These are phyloP conservation scores for Mythimna loreyi DNA, from an alignment of 2,888 invertebrate species.

Conservation along the genomic window DNA sequence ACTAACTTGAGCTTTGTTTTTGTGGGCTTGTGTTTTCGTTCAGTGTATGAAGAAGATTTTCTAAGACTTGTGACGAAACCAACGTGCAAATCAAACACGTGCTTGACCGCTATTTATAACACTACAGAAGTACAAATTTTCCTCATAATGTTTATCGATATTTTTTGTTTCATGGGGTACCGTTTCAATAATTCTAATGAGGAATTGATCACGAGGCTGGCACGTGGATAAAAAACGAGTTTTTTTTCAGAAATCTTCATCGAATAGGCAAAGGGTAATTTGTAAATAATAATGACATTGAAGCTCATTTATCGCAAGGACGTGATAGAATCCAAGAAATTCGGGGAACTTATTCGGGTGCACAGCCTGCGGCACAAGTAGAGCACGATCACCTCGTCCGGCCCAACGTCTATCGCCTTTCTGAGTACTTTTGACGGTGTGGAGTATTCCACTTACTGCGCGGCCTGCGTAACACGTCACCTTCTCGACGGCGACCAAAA, in stretches of 20 bases:
- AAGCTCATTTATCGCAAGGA: too few relatives aligned
- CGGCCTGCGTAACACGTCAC: too few relatives aligned
- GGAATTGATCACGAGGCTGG: background rate
- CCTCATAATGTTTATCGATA: background rate
- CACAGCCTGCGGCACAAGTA: too few relatives aligned
- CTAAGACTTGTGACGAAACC: background rate
- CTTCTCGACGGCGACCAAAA: too few relatives aligned
- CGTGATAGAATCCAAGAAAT: too few relatives aligned
- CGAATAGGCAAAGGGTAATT: too few relatives aligned
- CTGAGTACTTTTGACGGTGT: too few relatives aligned
- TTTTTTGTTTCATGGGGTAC: background rate
- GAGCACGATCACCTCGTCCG: too few relatives aligned
- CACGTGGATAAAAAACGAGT: background rate
- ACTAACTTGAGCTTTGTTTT: background rate
- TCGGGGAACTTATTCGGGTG: too few relatives aligned
- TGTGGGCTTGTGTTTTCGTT: background rate
- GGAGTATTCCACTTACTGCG: too few relatives aligned
- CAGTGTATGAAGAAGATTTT: background rate
- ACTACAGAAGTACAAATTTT: background rate
- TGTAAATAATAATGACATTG: too few relatives aligned
- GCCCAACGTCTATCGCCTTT: too few relatives aligned
- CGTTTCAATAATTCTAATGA: background rate
- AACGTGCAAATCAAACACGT: background rate
- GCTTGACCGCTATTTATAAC: background rate
- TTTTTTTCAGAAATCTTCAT: background rate